Base-by-base conservation (phyloP, 1,140 invertebrate genomes). In the Armadillidium nasatum region DNA sequence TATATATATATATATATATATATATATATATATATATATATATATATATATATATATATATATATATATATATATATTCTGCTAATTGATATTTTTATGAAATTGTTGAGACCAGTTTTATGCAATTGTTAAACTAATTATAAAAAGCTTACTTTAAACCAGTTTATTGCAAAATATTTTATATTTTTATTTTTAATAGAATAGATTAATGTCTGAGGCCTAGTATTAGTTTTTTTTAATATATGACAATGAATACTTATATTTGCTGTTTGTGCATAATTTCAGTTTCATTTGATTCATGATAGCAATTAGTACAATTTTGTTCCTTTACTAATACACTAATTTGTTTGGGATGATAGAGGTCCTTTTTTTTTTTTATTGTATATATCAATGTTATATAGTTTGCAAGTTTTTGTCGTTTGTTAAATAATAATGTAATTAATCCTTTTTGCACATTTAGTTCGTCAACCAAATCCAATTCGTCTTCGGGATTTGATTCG, bases 401-500 rank as follows among this genome's bases (percentile, higher is more conserved):
- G 9, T 50, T 50, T 50, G 46, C 46, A 50, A 50, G 46, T 50
- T 50, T 50, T 50, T 60, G 11, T 4, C 1, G 19, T 60, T 60
- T 19, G 11, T 60, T 60, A 4, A 60, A 4, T 19, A 10, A n/a
- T n/a, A n/a, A 4, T 13, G 11, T 60, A 60, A 60, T 60, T 60
- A 15, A 4, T 15, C 7, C 7, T 60, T 54, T 13, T 76, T 67
- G 77, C 19, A 9, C 76, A 19, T 21, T n/a, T 78, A 81, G 81
- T 81, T n/a, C 77, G 79, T 15, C 79, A 80, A 45, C 94, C 94
- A 76, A 95, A 95, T 78, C 96, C 96, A 45, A 97, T 96, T 84
- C 89, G 96, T 66, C 88, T 98, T 73, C 88, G 96, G 78, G 96
- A 98, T 87, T 88, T 99, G 74, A 99, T 99, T 83, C 87, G 98